Conservation (phyloP, 2,113 vertebrate species). For the Cololabis saira region DNA sequence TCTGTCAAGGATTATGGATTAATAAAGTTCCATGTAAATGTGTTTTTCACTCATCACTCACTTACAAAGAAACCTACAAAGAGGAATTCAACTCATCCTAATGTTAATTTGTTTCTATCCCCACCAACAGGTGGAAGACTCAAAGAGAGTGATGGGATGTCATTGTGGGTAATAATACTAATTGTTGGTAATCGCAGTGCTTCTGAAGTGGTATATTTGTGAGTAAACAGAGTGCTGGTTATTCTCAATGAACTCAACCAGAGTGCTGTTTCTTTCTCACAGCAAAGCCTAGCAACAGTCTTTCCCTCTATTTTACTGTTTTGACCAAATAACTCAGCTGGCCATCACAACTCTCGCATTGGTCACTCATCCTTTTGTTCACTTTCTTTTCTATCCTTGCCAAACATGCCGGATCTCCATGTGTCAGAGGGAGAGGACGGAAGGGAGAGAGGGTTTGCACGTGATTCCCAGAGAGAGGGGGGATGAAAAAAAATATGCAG, state of each 20-base stretch:
- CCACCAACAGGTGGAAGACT: slow-evolving; percentile 47
- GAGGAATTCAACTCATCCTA: slow-evolving; percentile 1
- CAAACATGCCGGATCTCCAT: slow-evolving; percentile 75
- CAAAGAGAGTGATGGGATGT: slow-evolving; percentile 48
- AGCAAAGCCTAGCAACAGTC: slow-evolving; percentile 78
- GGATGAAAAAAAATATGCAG: slow-evolving; percentile 33
- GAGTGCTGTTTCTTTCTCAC: slow-evolving; percentile 66
- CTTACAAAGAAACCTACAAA: background rate
- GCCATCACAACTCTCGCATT: slow-evolving; percentile 58
- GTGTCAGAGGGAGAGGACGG: slow-evolving; percentile 56
- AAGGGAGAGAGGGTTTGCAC: slow-evolving; percentile 53
- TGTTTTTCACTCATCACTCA: slow-evolving; percentile 24
- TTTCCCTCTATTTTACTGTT: slow-evolving; percentile 70
- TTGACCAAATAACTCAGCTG: slow-evolving; percentile 79
- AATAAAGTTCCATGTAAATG: slow-evolving; percentile 16
- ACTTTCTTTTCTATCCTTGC: slow-evolving; percentile 65
- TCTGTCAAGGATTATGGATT: background rate
- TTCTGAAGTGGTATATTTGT: slow-evolving; percentile 68
- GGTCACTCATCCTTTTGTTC: slow-evolving; percentile 76
- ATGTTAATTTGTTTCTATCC: slow-evolving; percentile 45
- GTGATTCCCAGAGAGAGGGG: slow-evolving; percentile 54
- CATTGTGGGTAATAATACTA: slow-evolving; percentile 73
- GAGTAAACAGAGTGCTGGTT: slow-evolving; percentile 72
- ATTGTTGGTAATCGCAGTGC: slow-evolving; percentile 67
- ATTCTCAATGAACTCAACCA: slow-evolving; percentile 69